Evolutionary conservation across 2,888 invertebrate genomes (phyloP), one percentile per base, ranked within the genome.

Genomic region (Amblyjoppa fuscipennis): DNA sequence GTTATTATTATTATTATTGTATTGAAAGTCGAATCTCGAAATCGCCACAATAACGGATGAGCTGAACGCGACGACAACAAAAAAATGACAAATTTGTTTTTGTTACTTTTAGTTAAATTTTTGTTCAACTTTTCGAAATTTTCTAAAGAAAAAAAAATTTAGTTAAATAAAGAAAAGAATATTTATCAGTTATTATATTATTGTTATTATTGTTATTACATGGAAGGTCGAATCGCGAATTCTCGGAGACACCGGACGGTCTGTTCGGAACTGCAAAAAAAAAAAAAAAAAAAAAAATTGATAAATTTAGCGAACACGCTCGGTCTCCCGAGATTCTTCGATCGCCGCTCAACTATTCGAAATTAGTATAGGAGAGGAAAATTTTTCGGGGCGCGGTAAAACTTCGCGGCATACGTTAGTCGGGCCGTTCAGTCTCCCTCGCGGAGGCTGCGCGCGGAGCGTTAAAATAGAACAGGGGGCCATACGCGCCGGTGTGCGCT

Each of bases 381-480:
- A 74, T 74, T 74, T 61, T 28, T 59, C 28, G 31, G 9, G 25
- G 7, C 28, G 16, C 56, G 45, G 28, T 16, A 51, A 49, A 70
- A 53, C 51, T 66, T 71, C 38, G 13, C 74, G 64, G 64, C 70
- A 20, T 38, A 45, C 34, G 61, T 31, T 31, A 28, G 61, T 20
- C 61, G 61, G 13, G 75, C 56, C 51, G 78, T 75, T 81, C 3
- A 4, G 45, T 69, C 25, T 59, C 69, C 49, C 76, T 71, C 71
- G 80, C 71, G 80, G 61, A 71, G 45, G 25, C 53, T 66, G 69
- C 34, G 45, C 20, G 56, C 56, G 82, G 68, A 68, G 41, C 59
- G 80, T 61, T 75, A 83, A 85, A 85, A 85, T 85, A 83, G 85
- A 80, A 85, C 85, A 68, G 76, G 80, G 80, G 75, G 82, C 45